These are phyloP conservation scores for Delphinapterus leucas DNA, from an alignment of 2,113 vertebrate species.

Conservation along the genomic window DNA sequence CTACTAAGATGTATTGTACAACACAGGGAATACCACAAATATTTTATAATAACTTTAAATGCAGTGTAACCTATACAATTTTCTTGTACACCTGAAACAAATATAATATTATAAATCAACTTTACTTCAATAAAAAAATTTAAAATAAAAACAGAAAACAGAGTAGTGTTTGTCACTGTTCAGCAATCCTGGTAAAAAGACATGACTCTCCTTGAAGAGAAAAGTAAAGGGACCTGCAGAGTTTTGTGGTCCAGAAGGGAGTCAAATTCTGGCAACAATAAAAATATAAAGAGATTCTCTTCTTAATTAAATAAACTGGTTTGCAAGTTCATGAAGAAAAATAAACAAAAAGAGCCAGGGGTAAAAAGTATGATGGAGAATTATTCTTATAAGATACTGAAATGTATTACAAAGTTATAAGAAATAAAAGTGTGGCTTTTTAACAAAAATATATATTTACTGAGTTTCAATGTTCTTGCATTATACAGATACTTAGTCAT, in stretches of 20 bases:
- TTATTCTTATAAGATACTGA: background rate
- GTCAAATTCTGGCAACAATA: background rate
- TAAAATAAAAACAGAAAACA: background rate
- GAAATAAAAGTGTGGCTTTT: background rate
- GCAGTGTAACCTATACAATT: background rate
- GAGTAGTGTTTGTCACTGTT: background rate
- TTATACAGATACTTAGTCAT: conserved; percentile 71
- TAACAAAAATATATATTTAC: conserved; percentile 82
- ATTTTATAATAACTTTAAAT: background rate
- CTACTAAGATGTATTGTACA: background rate
- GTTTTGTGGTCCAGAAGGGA: background rate
- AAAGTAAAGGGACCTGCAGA: background rate
- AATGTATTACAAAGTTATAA: background rate
- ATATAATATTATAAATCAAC: background rate
- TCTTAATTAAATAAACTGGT: background rate
- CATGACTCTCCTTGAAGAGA: background rate
- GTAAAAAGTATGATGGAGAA: background rate
- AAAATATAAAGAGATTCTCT: background rate
- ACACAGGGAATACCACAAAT: background rate
- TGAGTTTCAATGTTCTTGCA: conserved; percentile 71
- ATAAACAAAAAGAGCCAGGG: background rate
- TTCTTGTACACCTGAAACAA: background rate
- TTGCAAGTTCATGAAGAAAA: background rate
- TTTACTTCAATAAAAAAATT: background rate
- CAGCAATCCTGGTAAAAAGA: background rate